Evolutionary conservation across 2,888 invertebrate genomes (phyloP), one percentile per base, ranked within the genome.

Genomic region (Julus scandinavius): DNA sequence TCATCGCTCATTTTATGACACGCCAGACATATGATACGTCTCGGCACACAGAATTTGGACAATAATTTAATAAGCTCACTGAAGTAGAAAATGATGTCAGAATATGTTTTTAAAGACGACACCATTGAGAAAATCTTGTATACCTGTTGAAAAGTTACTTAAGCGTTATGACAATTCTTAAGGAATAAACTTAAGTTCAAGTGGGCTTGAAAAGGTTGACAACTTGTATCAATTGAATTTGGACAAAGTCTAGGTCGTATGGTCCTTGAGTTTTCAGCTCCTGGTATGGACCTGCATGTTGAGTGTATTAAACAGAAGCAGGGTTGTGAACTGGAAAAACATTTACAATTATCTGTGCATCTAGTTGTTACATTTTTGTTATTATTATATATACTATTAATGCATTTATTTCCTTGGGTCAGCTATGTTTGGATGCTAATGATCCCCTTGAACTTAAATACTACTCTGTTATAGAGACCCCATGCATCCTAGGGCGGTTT

Each of bases 1-100:
- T 63, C 63, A 63, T 63, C 63, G 63, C 63, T 63, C 63, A 63
- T 63, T n/a, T n/a, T 20, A 63, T 63, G 63, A 63, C 63, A 20
- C 63, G 3, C n/a, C 63, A n/a, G 63, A 63, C n/a, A 63, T 63
- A 20, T 20, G 63, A 63, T 63, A 63, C 5, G 63, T 63, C 63
- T 63, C 63, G 17, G 7, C 63, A 63, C n/a, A n/a, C 63, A 63
- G 63, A 63, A 63, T 6, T 63, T 63, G 63, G 63, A 63, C 63
- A 63, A 20, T 63, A 63, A n/a, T 63, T 63, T 63, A 63, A 63
- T 63, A 63, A 20, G n/a, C 63, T 63, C 63, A 20, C 9, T 63
- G 63, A 63, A 20, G 63, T 63, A 20, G 63, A 63, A 63, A 63
- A 63, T 63, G 63, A 63, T 63, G 20, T n/a, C 5, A 7, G 63